A percentile compares a stretch with the other conserved stretches of the same genome.
These are phyloP conservation scores for Melanotaenia boesemani DNA, from an alignment of 2,797 vertebrate species.

Conservation along the genomic window DNA sequence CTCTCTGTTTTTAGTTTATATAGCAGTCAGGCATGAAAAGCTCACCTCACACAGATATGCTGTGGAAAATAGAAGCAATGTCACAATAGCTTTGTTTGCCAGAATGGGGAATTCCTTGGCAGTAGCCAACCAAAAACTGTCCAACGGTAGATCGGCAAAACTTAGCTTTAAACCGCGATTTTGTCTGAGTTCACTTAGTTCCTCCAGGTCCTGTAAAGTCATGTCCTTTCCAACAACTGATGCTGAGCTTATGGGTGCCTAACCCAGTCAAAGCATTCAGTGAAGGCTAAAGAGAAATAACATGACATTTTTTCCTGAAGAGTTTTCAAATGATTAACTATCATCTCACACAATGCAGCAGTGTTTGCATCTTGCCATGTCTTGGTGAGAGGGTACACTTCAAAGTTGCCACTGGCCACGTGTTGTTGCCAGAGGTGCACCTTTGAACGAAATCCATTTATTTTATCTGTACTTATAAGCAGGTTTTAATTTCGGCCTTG, in stretches of 20 bases:
- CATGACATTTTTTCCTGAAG: constrained; percentile 2
- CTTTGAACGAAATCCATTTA: constrained; percentile 20
- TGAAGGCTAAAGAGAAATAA: constrained; percentile 19
- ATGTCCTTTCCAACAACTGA: constrained; percentile 10
- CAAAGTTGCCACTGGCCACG: constrained; percentile 12
- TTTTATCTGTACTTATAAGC: constrained; percentile 25
- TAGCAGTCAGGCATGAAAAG: no score
- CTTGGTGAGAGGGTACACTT: constrained; percentile 18
- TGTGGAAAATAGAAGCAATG: background rate
- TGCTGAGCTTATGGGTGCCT: no score
- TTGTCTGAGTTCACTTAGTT: constrained; percentile 20
- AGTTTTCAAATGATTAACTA: constrained; percentile 5
- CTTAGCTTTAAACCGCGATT: constrained; percentile 7
- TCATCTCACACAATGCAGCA: background rate
- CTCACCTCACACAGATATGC: background rate
- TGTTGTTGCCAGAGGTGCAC: constrained; percentile 26
- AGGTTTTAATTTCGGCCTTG: constrained; percentile 28
- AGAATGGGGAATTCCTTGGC: constrained; percentile 32
- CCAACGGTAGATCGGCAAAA: constrained; percentile 30
- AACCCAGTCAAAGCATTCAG: background rate
- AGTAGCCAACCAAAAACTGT: constrained; percentile 19
- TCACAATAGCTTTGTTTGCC: constrained; percentile 22
- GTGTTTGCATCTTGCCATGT: constrained; percentile 16
- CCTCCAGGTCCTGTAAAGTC: constrained; percentile 13
- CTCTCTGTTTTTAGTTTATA: constrained; percentile 27